Conservation (phyloP, 2,888 invertebrate genomes). For the Quadroppia sp. region DNA sequence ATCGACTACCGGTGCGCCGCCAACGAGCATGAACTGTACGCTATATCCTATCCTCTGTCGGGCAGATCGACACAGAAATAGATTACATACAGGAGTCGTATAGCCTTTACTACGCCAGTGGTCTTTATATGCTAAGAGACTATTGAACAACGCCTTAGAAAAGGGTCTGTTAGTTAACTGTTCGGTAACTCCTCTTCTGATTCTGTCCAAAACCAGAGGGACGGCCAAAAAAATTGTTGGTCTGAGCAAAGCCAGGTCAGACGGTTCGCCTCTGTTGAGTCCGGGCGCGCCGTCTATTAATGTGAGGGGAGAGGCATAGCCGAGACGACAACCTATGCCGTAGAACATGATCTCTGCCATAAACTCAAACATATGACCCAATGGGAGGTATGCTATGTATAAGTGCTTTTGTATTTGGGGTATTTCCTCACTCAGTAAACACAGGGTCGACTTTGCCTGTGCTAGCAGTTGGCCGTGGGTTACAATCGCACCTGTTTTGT, state of each 20-base stretch:
- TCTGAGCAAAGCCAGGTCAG: slow-evolving; percentile 81
- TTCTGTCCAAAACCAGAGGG: slow-evolving; percentile 91
- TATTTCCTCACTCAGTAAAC: slow-evolving; percentile 20
- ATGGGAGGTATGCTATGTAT: slow-evolving; percentile 74
- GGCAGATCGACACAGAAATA: not conserved
- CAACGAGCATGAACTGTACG: slow-evolving; percentile 7
- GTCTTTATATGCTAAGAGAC: slow-evolving; percentile 41
- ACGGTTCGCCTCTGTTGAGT: slow-evolving; percentile 87
- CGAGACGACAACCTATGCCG: slow-evolving; percentile 51
- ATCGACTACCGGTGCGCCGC: slow-evolving; percentile 65
- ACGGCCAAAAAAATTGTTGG: slow-evolving; percentile 95
- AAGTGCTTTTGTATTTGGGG: slow-evolving; percentile 22
- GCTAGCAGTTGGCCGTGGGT: slow-evolving; percentile 46
- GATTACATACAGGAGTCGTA: not conserved
- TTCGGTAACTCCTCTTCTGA: slow-evolving; percentile 93
- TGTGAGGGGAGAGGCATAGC: slow-evolving; percentile 57
- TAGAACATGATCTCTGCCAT: slow-evolving; percentile 62
- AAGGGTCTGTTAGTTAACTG: slow-evolving; percentile 62
- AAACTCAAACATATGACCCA: slow-evolving; percentile 94
- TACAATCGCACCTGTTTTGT: slow-evolving; percentile 45
- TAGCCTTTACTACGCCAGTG: slow-evolving; percentile 1
- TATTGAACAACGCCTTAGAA: slow-evolving; percentile 22
- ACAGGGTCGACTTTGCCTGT: slow-evolving; percentile 46
- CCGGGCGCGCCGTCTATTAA: slow-evolving; percentile 69
- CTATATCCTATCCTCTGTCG: not conserved